Evolutionary conservation across 1,140 invertebrate genomes (phyloP).

Genomic region (Coelopa frigida): DNA sequence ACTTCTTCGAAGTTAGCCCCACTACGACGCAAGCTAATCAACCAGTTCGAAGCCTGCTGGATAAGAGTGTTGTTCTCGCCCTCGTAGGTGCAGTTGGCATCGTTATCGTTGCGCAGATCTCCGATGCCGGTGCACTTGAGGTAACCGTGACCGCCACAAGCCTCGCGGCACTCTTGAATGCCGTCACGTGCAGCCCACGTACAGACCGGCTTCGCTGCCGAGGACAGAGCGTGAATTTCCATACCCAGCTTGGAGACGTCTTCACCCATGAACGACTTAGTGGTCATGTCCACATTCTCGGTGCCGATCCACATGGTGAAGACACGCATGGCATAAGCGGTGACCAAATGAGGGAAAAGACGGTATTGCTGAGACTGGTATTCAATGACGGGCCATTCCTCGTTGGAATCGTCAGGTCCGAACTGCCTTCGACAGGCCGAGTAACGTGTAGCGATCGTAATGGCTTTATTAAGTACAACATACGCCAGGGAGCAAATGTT

Average conservation of each 20-base stretch:
- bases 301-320: conserved; percentile 57
- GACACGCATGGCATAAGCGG: conserved; percentile 59
- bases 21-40: conserved; percentile 53
- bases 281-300: conserved; percentile 48
- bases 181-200: conserved; percentile 71
- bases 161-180: conserved; percentile 77
- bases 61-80: conserved; percentile 84
- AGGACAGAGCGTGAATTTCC: conserved; percentile 68
- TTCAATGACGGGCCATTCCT: conserved; percentile 72
- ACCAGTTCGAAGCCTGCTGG: conserved; percentile 78
- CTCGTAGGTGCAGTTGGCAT: conserved; percentile 83
- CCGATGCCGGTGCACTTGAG: conserved; percentile 64
- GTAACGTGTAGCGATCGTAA: conserved; percentile 76
- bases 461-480: conserved; percentile 48
- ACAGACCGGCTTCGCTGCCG: conserved; percentile 65
- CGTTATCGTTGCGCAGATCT: conserved; percentile 72
- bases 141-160: conserved; percentile 74
- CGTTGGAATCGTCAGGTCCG: conserved; percentile 49
- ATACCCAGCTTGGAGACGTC: conserved; percentile 43
- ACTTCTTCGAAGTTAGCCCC: conserved; percentile 44
- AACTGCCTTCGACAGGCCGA: conserved; percentile 76
- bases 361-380: conserved; percentile 81
- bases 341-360: conserved; percentile 71
- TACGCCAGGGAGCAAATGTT: conserved; percentile 49
- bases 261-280: conserved; percentile 47